A percentile compares a stretch with the other conserved stretches of the same genome.
Conservation (phyloP, 23 tunicate genomes). For the Diplosoma virens region DNA sequence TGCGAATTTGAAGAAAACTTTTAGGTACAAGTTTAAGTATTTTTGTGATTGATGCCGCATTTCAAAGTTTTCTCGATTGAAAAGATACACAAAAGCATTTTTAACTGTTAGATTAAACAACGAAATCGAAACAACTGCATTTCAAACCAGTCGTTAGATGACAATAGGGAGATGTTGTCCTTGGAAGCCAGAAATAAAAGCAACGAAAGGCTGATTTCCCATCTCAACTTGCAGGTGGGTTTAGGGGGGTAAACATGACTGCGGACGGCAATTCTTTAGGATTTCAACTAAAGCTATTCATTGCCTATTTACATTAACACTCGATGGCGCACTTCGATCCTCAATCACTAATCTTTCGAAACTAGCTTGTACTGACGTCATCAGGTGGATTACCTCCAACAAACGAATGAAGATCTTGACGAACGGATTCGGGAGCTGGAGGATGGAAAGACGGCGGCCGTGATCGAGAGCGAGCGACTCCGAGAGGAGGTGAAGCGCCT, state of each 20-base stretch:
- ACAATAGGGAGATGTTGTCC: conserved; percentile 79
- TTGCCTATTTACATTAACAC: no score
- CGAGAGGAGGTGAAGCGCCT: conserved; percentile 66
- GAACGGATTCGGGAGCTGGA: conserved; percentile 67
- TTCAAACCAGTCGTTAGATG: conserved; percentile 66
- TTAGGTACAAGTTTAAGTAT: no score
- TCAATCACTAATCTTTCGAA: background rate
- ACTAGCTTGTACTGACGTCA: background rate
- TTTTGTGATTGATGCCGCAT: no score
- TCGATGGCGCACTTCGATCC: no score
- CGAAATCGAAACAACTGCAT: conserved; percentile 67
- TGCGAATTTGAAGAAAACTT: no score
- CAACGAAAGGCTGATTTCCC: conserved; percentile 83
- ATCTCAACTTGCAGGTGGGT: conserved; percentile 80
- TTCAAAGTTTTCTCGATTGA: no score
- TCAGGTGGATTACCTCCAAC: conserved; percentile 92
- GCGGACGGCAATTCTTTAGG: no score
- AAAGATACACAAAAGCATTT: background rate
- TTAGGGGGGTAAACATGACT: no score
- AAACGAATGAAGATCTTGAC: conserved; percentile 84
- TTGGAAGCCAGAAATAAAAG: conserved; percentile 84
- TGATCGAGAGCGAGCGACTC: conserved; percentile 39
- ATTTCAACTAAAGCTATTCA: no score
- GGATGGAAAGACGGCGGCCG: conserved; percentile 40
- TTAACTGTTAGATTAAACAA: conserved; percentile 29